Base-by-base conservation (phyloP, 2,888 invertebrate species). In the Patella ulyssiponensis region DNA sequence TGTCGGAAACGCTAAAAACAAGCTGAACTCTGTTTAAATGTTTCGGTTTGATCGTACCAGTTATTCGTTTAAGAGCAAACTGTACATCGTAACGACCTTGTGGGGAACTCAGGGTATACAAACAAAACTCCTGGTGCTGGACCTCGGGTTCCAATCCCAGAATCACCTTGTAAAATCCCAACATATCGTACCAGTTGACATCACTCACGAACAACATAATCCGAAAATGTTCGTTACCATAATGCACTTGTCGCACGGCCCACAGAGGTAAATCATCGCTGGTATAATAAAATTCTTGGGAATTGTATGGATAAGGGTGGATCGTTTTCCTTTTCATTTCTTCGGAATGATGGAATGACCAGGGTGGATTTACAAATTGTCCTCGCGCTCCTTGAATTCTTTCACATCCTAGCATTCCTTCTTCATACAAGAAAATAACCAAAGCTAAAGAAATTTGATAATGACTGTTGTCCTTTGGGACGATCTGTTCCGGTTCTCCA, bases 261-360 rank as follows among this genome's bases (percentile, higher is more conserved):
- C 89, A 89, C 17, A 90, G 82, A 20, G 90, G 90, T 69, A 88
- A 83, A 73, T 89, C 87, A 23, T 83, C 83, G 3, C 88, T 85
- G 14, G 87, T 85, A 70, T 82, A 87, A 79, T 85, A 89, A 75
- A 87, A 90, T 78, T 90, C 88, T 74, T 86, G 86, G 69, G 85
- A 86, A 73, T 88, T 87, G 72, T 86, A 83, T 2, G 87, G 86
- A 74, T 87, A 85, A 0, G 86, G 83, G 69, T 87, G 86, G 2
- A 89, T 85, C 54, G 83, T 82, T 33, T 85, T 84, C 15, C 83
- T 75, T 15, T 80, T 75, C 14, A 88, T 84, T 9, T 83, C 81
- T 76, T 90, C 89, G 7, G 85, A 84, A 82, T 90, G 89, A 77
- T 90, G 90, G 76, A 88, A 87, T 74, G 82, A 85, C 90, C 90